Evolutionary conservation across 2,113 vertebrate genomes (phyloP).

Genomic region (Alouatta palliata): DNA sequence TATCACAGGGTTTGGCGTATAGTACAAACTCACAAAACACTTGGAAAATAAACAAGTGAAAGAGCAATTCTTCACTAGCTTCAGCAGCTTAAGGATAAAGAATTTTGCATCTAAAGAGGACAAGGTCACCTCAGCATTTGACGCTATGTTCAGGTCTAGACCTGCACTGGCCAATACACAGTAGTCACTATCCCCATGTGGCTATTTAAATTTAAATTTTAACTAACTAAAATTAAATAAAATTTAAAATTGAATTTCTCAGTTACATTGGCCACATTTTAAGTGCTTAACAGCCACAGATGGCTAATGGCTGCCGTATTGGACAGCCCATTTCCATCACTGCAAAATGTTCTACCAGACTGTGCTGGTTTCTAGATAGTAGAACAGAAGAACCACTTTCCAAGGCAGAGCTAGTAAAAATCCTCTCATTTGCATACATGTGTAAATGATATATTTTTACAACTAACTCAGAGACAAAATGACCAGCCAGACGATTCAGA

Average conservation of each 20-base stretch:
- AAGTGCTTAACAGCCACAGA: background rate
- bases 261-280: background rate
- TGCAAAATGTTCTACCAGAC: background rate
- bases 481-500: background rate
- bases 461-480: conserved; percentile 19
- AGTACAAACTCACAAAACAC: background rate
- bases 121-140: background rate
- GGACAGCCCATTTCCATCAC: background rate
- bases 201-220: background rate
- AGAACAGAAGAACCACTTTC: background rate
- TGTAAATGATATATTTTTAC: background rate
- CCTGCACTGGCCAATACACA: background rate
- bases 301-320: background rate
- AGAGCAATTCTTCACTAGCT: background rate
- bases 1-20: background rate
- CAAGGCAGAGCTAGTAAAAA: background rate
- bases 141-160: background rate
- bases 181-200: background rate
- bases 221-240: background rate
- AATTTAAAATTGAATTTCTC: background rate
- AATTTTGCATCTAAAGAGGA: background rate
- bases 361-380: background rate
- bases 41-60: background rate
- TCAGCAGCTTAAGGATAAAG: background rate
- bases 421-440: background rate